Percentiles rank a stretch among this genome's conserved stretches.
Conservation (phyloP, 1,140 invertebrate species). For the Cherax quadricarinatus region DNA sequence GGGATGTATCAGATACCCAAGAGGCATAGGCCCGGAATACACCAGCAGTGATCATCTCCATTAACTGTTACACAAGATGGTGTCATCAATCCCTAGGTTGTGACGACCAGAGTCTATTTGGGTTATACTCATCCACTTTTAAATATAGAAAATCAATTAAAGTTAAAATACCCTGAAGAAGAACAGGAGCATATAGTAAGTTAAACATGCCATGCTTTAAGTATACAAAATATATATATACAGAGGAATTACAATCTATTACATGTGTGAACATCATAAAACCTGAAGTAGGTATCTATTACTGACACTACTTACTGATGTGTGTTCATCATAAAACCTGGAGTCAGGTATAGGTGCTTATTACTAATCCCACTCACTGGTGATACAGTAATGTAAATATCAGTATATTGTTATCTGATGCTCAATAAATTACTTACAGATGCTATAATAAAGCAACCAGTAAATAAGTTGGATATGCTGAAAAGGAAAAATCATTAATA, state of each 20-base stretch:
- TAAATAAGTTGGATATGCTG: too few relatives aligned
- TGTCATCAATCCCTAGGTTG: constrained; percentile 15
- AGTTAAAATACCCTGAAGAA: neutral
- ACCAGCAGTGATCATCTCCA: constrained; percentile 66
- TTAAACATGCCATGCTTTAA: neutral
- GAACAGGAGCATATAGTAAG: neutral
- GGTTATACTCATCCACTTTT: neutral
- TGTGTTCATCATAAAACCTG: neutral
- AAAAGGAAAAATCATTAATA: too few relatives aligned
- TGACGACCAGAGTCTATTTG: neutral
- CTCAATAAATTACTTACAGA: too few relatives aligned
- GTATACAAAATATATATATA: neutral
- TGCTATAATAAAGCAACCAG: too few relatives aligned
- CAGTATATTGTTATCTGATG: too few relatives aligned
- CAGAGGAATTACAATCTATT: neutral
- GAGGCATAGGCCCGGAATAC: constrained; percentile 62
- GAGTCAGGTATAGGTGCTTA: too few relatives aligned
- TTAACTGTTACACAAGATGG: constrained; percentile 62
- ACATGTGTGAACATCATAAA: neutral
- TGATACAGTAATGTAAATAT: too few relatives aligned
- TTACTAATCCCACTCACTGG: too few relatives aligned
- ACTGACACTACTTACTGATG: too few relatives aligned
- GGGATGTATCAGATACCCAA: constrained; percentile 51
- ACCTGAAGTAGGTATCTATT: too few relatives aligned
- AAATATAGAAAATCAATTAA: neutral